Evolutionary conservation across 2,113 vertebrate species (phyloP).

Genomic region (Gallinago undulata): DNA sequence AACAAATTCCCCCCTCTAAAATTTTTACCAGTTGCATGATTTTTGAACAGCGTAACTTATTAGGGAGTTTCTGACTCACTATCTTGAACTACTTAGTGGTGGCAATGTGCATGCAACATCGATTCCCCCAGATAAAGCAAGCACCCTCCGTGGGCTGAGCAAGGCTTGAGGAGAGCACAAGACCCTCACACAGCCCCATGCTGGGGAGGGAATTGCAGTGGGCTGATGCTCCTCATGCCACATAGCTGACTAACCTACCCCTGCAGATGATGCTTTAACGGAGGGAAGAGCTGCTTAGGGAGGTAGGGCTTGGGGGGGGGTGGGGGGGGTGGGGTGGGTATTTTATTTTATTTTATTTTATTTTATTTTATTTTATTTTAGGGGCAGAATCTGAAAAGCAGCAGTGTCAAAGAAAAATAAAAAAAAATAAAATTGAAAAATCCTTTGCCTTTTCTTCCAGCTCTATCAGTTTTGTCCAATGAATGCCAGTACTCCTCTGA

Average conservation of each 20-base stretch:
- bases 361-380: neutral
- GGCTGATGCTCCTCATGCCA: neutral
- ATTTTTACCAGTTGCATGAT: neutral
- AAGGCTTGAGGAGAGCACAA: neutral
- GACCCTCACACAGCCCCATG: neutral
- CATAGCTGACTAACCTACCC: neutral
- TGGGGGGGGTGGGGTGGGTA: no score
- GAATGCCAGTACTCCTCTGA: neutral
- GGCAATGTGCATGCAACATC: neutral
- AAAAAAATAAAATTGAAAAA: neutral
- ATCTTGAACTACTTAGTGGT: neutral
- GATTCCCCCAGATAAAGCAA: neutral
- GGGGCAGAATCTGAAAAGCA: neutral
- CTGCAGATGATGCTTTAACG: neutral
- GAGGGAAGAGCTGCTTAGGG: neutral
- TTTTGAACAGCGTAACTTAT: neutral
- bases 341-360: neutral
- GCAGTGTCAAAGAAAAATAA: neutral
- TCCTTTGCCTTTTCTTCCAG: neutral
- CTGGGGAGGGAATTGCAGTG: neutral
- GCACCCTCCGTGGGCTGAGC: neutral
- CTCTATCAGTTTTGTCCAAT: neutral
- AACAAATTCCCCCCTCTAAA: neutral
- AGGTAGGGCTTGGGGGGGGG: neutral
- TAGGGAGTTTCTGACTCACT: neutral